phyloP scores from a whole-genome alignment of 1,140 invertebrate species.

The Trypoxylus dichotomus region DNA sequence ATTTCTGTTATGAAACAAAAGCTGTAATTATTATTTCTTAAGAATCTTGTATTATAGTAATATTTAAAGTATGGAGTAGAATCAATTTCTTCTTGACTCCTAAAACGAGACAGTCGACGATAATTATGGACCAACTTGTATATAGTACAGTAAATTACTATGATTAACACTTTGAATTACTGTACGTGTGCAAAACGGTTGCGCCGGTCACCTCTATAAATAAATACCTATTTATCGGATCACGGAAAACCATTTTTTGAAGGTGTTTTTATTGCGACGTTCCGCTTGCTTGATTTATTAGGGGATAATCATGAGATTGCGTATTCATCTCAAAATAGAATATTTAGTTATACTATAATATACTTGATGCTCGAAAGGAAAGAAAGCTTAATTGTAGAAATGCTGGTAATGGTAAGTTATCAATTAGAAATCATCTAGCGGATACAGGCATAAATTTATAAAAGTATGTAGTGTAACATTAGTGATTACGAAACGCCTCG shows the following conservation, averaged over 20 bases:
- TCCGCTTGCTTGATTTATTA: not conserved
- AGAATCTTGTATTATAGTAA: too few relatives aligned
- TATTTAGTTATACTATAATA: not conserved
- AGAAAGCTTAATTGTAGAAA: slow-evolving; percentile 11
- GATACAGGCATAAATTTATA: not conserved
- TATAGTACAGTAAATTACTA: not conserved
- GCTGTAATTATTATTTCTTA: too few relatives aligned
- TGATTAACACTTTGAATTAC: not conserved
- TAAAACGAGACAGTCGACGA: too few relatives aligned
- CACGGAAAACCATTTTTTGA: not conserved
- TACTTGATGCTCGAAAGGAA: not conserved
- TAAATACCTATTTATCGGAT: not conserved
- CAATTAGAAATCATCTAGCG: slow-evolving; percentile 10
- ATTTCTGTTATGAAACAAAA: too few relatives aligned
- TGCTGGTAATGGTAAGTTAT: not conserved
- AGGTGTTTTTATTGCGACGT: not conserved
- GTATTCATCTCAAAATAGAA: not conserved
- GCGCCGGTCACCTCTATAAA: not conserved
- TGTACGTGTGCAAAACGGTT: not conserved
- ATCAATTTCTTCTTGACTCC: too few relatives aligned
- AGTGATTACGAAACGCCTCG: not conserved
- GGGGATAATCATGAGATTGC: not conserved
- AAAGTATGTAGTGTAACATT: not conserved
- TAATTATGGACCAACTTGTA: not conserved
- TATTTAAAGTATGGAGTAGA: too few relatives aligned